phyloP scores from a whole-genome alignment of 2,888 invertebrate genomes.

The Andricus quercusramuli region DNA sequence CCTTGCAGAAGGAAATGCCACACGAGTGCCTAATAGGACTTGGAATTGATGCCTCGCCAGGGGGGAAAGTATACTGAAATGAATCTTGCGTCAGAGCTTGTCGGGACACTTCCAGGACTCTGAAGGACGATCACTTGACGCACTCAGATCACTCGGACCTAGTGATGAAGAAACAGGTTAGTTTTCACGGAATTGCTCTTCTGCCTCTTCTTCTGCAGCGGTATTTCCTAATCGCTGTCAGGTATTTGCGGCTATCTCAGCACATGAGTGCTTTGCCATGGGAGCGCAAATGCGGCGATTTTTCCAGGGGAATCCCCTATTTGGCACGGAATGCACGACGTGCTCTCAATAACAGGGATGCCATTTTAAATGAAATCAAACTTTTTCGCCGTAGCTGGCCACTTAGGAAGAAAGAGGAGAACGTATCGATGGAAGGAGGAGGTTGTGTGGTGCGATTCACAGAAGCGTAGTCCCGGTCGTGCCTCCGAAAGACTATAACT shows the following conservation, averaged over 20 bases:
- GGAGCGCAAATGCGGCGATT: background rate
- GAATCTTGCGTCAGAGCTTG: slow-evolving; percentile 12
- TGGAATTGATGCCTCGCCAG: slow-evolving; percentile 21
- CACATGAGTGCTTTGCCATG: slow-evolving; percentile 7
- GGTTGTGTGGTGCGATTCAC: slow-evolving; percentile 29
- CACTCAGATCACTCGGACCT: background rate
- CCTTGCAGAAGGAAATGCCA: slow-evolving; percentile 31
- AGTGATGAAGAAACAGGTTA: background rate
- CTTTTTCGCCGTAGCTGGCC: background rate
- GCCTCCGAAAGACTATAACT: slow-evolving; percentile 51
- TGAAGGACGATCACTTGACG: background rate
- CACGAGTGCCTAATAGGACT: slow-evolving; percentile 12
- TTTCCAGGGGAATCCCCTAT: slow-evolving; percentile 3
- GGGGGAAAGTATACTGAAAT: slow-evolving; percentile 12
- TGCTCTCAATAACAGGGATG: background rate
- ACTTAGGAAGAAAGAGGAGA: background rate
- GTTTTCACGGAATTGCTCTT: background rate
- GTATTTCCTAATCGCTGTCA: background rate
- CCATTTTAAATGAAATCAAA: slow-evolving; percentile 25
- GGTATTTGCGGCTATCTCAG: background rate
- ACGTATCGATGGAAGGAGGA: background rate
- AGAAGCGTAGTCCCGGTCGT: background rate
- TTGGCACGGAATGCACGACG: background rate
- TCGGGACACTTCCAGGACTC: background rate
- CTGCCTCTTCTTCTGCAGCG: background rate